Percentiles rank a stretch among this genome's conserved stretches.
Evolutionary conservation across 2,797 vertebrate species (phyloP).

Genomic region (Pantherophis alleghaniensis): DNA sequence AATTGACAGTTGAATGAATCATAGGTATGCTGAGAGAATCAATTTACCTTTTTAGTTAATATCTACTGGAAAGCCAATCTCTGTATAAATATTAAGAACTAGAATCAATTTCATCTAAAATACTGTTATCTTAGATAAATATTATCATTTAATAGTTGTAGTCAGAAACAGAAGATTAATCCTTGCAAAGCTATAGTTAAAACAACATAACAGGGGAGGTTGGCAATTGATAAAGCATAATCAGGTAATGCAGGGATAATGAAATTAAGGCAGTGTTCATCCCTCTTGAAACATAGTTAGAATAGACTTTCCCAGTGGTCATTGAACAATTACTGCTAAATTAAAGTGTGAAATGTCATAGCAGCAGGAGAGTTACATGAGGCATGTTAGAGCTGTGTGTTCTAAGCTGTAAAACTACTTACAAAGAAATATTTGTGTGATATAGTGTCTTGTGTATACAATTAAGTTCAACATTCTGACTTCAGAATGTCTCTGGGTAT

Average conservation of each 20-base stretch:
- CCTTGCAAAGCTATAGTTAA: neutral
- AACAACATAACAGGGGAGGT: neutral
- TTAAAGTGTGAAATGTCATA: neutral
- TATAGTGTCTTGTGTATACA: neutral
- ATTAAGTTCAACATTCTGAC: neutral
- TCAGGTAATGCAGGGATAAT: neutral
- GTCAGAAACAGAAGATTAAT: neutral
- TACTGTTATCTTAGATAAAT: neutral
- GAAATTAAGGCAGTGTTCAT: neutral
- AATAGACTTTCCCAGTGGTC: neutral
- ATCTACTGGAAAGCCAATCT: neutral
- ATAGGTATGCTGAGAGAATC: neutral
- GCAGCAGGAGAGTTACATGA: neutral
- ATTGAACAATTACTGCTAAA: neutral
- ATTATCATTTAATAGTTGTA: neutral
- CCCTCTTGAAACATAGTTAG: neutral
- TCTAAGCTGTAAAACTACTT: neutral
- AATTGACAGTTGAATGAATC: neutral
- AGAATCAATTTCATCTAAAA: neutral
- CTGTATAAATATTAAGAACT: neutral
- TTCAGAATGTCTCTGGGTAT: neutral
- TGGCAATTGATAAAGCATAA: neutral
- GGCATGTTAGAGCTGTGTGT: neutral
- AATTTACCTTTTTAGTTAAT: neutral
- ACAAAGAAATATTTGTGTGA: neutral